Percentiles rank a stretch among this genome's conserved stretches.
Evolutionary conservation across 2,888 invertebrate species (phyloP).

Genomic region (Diabrotica balteata): DNA sequence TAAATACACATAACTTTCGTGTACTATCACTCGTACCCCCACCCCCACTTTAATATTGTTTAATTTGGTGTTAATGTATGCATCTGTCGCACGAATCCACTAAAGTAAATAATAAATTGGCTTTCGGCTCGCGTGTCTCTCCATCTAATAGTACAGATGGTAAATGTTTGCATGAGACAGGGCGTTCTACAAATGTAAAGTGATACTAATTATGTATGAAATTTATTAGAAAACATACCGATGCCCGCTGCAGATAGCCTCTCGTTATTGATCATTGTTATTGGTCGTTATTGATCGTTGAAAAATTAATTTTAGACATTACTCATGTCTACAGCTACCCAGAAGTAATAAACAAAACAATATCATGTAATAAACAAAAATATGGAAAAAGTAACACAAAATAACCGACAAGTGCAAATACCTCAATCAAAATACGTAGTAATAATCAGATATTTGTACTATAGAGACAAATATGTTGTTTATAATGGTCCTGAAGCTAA

Average conservation of each 20-base stretch:
- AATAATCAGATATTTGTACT: too few relatives aligned
- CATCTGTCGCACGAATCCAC: slow-evolving; percentile 52
- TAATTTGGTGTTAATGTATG: slow-evolving; percentile 57
- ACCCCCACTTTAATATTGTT: slow-evolving; percentile 48
- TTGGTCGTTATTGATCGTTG: too few relatives aligned
- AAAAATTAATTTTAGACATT: slow-evolving; percentile 31
- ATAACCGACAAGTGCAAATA: too few relatives aligned
- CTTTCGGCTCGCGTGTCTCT: slow-evolving; percentile 44
- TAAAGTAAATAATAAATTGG: slow-evolving; percentile 49
- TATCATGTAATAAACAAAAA: too few relatives aligned
- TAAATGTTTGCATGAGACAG: slow-evolving; percentile 43
- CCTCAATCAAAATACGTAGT: too few relatives aligned
- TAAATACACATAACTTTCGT: slow-evolving; percentile 7
- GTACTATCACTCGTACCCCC: slow-evolving; percentile 9
- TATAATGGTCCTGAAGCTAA: too few relatives aligned
- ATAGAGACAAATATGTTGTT: too few relatives aligned
- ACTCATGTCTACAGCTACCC: slow-evolving; percentile 5
- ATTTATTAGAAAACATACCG: slow-evolving; percentile 48
- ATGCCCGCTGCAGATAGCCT: slow-evolving; percentile 32
- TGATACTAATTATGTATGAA: slow-evolving; percentile 52
- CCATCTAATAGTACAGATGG: slow-evolving; percentile 46
- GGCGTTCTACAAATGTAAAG: slow-evolving; percentile 49
- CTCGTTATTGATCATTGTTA: slow-evolving; percentile 28
- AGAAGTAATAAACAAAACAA: too few relatives aligned
- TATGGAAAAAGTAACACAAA: too few relatives aligned